Conservation (phyloP, 2,797 vertebrate species). For the Okamejei kenojei region DNA sequence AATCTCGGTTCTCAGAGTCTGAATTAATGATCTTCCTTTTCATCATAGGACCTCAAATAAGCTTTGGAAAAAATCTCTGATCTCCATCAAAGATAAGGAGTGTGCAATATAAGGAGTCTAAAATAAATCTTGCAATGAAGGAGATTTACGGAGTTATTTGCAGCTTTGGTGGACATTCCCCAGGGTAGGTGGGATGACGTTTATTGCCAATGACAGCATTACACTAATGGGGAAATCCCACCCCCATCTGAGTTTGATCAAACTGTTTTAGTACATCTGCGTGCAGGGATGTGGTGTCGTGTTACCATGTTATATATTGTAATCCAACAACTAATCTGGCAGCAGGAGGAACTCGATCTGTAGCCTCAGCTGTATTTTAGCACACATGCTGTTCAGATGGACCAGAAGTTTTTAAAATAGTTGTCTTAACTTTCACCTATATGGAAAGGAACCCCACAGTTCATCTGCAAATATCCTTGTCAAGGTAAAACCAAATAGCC, state of each 20-base stretch:
- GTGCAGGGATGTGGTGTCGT: background rate
- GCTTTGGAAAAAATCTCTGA: background rate
- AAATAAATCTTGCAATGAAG: background rate
- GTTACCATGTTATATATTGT: background rate
- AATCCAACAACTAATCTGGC: background rate
- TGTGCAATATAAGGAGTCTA: background rate
- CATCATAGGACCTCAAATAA: background rate
- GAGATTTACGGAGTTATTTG: background rate
- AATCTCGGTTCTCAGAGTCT: no score
- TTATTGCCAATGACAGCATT: background rate
- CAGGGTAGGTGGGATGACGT: background rate
- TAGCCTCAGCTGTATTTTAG: background rate
- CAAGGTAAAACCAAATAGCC: background rate
- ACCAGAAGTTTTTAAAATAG: background rate
- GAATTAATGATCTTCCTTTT: background rate
- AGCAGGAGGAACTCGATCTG: background rate
- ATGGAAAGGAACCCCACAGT: background rate
- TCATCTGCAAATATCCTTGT: background rate
- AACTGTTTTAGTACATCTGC: background rate
- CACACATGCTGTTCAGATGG: background rate
- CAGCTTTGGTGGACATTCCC: constrained; percentile 1
- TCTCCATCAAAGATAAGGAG: background rate
- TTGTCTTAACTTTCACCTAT: background rate
- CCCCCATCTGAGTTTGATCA: background rate
- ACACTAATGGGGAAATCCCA: background rate